phyloP scores from a whole-genome alignment of 2,113 vertebrate species.

The Apistogramma diplotaenia region DNA sequence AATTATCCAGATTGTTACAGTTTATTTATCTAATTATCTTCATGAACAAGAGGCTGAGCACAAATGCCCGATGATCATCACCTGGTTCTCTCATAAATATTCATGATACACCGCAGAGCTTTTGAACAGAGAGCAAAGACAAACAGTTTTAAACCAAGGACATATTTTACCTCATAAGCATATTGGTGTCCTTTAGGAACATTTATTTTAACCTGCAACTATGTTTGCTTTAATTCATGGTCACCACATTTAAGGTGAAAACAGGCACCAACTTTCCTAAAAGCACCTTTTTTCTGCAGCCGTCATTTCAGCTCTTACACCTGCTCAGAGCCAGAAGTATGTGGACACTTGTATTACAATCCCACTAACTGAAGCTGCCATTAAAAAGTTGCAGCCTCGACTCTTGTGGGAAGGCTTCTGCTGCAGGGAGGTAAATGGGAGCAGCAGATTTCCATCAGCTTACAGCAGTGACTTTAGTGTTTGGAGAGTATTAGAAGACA shows the following conservation, averaged over 20 bases:
- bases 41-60: neutral
- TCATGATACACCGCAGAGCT: neutral
- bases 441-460: constrained; percentile 15
- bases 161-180: neutral
- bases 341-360: neutral
- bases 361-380: neutral
- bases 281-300: neutral
- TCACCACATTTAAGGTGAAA: neutral
- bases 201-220: neutral
- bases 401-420: neutral
- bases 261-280: too few relatives aligned
- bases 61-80: neutral
- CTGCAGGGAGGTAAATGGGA: neutral
- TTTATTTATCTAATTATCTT: constrained; percentile 19
- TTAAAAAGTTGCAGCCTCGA: neutral
- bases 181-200: neutral
- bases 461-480: neutral
- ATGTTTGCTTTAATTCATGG: neutral
- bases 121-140: neutral
- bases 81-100: constrained; percentile 18
- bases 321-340: neutral
- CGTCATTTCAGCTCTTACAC: neutral
- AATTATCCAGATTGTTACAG: neutral
- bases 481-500: constrained; percentile 30
- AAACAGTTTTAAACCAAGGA: neutral